Base-by-base conservation (phyloP, 2,888 invertebrate species). In the Lysandra bellargus region DNA sequence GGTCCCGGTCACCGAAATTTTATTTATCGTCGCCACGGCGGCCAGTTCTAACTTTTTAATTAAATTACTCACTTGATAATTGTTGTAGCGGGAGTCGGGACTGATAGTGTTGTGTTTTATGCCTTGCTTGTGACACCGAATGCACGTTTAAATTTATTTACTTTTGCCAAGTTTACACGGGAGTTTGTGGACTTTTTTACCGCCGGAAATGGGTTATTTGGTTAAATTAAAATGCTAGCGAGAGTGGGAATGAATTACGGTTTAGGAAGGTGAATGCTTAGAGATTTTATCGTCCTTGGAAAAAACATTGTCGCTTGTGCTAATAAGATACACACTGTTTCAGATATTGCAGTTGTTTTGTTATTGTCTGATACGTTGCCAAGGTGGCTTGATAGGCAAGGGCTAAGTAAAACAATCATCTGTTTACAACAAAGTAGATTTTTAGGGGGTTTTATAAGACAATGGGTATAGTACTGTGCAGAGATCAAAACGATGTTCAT, bases 61-160 rank as follows among this genome's bases (percentile, higher is more conserved):
- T 89, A 91, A 92, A 90, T 92, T 92, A 92, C 91, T 88, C 87
- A 87, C 87, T 89, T 88, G 87, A 87, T 89, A 89, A 90, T 89
- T 90, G 89, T 87, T 85, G 85, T 83, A 83, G 80, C 82, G 81
- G 82, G 79, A 81, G 78, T 80, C 82, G 81, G 82, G 79, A 80
- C 78, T 80, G 81, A 80, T 81, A 81, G 81, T 80, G 80, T 75
- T 78, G 80, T 83, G 79, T 80, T 82, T 81, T 81, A 80, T 72
- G 79, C 80, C 78, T 76, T 80, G 80, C 60, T 44, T 40, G 78
- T 80, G 80, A 40, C 79, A 78, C 60, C 72, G 74, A 78, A 79
- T 81, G 79, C 72, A 77, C 77, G 79, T 79, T 81, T 78, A 49
- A 79, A 78, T 81, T 81, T 78, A 81, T 80, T 75, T 40, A 73